Conservation (phyloP, 2,888 invertebrate genomes). For the Diogma glabrata region DNA sequence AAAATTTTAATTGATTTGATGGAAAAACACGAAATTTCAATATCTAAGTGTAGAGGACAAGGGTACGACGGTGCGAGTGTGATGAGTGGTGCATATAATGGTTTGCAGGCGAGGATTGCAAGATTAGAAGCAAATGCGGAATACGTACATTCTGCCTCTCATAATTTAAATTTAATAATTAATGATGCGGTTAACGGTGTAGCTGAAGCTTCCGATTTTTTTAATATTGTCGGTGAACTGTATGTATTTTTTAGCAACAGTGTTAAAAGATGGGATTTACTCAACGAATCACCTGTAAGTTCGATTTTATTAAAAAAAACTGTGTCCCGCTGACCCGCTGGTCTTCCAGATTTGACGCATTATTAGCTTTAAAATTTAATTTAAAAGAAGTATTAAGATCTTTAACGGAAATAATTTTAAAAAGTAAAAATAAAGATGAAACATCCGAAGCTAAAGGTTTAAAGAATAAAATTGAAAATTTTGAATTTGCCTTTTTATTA, state of each 20-base stretch:
- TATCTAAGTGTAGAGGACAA: constrained; percentile 11
- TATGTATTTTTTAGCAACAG: background rate
- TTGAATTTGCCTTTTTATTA: constrained; percentile 6
- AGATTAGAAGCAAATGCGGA: constrained; percentile 11
- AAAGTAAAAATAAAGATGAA: background rate
- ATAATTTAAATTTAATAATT: constrained; percentile 11
- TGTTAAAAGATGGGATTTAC: background rate
- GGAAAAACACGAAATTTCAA: too few relatives aligned
- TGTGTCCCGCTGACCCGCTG: background rate
- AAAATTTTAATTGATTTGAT: too few relatives aligned
- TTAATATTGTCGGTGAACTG: background rate
- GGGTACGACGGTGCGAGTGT: constrained; percentile 16
- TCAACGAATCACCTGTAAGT: background rate
- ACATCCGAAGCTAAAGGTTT: too few relatives aligned
- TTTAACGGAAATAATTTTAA: background rate
- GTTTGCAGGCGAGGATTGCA: constrained; percentile 13
- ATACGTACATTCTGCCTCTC: constrained; percentile 10
- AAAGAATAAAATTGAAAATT: too few relatives aligned
- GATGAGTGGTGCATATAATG: constrained; percentile 14
- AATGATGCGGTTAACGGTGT: constrained; percentile 1
- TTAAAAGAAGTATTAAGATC: constrained; percentile 4
- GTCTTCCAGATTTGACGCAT: background rate
- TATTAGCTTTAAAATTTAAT: constrained; percentile 1
- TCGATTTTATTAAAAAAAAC: background rate
- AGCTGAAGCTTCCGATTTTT: background rate